Base-by-base conservation (phyloP, 1,140 invertebrate genomes). In the Hestina assimilis region DNA sequence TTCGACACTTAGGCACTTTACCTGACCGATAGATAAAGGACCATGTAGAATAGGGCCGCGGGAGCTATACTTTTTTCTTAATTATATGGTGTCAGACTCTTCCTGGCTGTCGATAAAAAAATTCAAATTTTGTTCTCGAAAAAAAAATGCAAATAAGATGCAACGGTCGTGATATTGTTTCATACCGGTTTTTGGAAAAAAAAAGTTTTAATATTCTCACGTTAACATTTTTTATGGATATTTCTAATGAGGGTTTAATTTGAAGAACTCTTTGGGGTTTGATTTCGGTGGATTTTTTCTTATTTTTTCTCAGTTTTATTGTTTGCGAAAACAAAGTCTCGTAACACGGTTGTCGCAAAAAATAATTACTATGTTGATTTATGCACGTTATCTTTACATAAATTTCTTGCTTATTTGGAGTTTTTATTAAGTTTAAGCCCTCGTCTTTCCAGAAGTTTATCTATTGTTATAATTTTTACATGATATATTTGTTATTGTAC, bases 211-310 rank as follows among this genome's bases (percentile, higher is more conserved):
- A 88, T 88, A 85, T 86, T 88, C 83, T 86, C 83, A 88, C 83
- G 83, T 88, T 88, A 84, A 66, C 72, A 60, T 70, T 55, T 65
- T 80, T 80, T 72, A 64, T 68, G 56, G 64, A 83, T 82, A 79
- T 78, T 80, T 83, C 68, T 88, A 88, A 88, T 79, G 83, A 86
- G 80, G 80, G 71, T 88, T 88, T 85, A 88, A 85, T 86, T 88
- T 88, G 85, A 81, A 86, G 82, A 80, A 72, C 80, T 70, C 83
- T 88, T 81, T 86, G 85, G 85, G 83, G 85, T 88, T 88, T 88
- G 80, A 85, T 85, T 76, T 74, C 56, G 66, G 52, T 46, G 58
- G 55, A 33, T 70, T 50, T 76, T 74, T 79, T 81, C 69, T 50
- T 51, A 53, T 70, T 72, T 72, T 69, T 73, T 66, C 51, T 51